phyloP scores from a whole-genome alignment of 2,888 invertebrate species.

The Ptilodon capucinus region DNA sequence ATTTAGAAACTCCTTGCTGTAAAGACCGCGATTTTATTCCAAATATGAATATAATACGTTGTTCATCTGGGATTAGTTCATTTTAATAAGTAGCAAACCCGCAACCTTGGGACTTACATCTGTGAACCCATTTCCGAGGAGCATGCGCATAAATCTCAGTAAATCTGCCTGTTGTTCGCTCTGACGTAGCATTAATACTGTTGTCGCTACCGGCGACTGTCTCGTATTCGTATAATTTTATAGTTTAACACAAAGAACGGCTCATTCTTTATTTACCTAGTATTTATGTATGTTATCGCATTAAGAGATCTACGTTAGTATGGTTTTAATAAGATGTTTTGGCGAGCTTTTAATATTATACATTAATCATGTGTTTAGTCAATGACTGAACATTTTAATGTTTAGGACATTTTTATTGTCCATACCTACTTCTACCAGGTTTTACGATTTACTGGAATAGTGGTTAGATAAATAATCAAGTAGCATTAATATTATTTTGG shows the following conservation, averaged over 20 bases:
- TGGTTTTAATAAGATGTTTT: slow-evolving; percentile 18
- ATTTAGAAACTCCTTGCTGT: not conserved
- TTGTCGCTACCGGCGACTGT: slow-evolving; percentile 36
- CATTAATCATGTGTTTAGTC: slow-evolving; percentile 6
- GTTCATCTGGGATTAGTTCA: slow-evolving; percentile 15
- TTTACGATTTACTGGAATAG: not conserved
- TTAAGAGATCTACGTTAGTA: slow-evolving; percentile 22
- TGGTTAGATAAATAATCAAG: not conserved
- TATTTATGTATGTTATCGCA: slow-evolving; percentile 20
- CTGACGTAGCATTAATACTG: slow-evolving; percentile 35
- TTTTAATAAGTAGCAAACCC: slow-evolving; percentile 31
- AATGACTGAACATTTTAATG: not conserved
- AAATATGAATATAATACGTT: slow-evolving; percentile 1
- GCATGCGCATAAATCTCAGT: slow-evolving; percentile 61
- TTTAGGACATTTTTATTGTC: not conserved
- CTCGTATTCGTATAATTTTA: slow-evolving; percentile 10
- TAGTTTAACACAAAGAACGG: slow-evolving; percentile 22
- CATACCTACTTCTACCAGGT: too few species aligned
- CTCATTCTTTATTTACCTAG: slow-evolving; percentile 31
- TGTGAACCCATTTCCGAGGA: slow-evolving; percentile 46
- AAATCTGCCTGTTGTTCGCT: slow-evolving; percentile 50
- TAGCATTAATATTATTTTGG: too few species aligned
- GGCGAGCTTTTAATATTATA: slow-evolving; percentile 10
- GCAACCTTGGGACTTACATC: slow-evolving; percentile 54
- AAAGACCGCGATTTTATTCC: not conserved